A percentile compares a stretch with the other conserved stretches of the same genome.
These are phyloP conservation scores for Sabatieria punctata DNA, from an alignment of 2,888 invertebrate genomes.

Conservation along the genomic window DNA sequence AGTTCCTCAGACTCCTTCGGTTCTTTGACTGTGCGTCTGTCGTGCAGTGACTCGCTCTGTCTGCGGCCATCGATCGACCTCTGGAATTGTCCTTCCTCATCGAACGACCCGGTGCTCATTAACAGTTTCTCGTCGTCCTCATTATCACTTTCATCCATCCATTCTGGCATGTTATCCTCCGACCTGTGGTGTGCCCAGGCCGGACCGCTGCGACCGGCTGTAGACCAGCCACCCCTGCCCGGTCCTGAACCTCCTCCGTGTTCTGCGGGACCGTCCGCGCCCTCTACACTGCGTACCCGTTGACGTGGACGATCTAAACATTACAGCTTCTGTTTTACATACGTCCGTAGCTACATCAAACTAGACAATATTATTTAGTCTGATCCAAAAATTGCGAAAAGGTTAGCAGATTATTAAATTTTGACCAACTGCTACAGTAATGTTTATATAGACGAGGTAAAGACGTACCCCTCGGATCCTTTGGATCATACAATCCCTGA, in stretches of 20 bases:
- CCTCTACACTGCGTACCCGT: constrained; percentile 14
- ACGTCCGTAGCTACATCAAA: too few species aligned
- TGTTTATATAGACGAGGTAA: not conserved
- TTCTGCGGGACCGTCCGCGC: constrained; percentile 6
- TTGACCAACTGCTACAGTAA: not conserved
- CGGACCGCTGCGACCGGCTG: not conserved
- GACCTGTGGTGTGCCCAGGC: not conserved
- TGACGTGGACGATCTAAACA: constrained; percentile 15
- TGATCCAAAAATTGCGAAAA: too few species aligned
- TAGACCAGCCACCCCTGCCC: not conserved
- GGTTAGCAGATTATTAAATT: too few species aligned
- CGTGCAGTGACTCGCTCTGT: too few species aligned
- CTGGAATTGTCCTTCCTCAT: constrained; percentile 3
- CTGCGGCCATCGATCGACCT: too few species aligned
- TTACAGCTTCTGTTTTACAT: not conserved
- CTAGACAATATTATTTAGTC: too few species aligned
- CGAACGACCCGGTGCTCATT: not conserved
- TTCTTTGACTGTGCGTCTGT: too few species aligned
- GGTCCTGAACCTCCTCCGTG: not conserved
- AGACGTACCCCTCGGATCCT: constrained; percentile 11
- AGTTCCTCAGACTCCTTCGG: too few species aligned
- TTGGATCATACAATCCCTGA: constrained; percentile 17
- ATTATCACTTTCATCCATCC: constrained; percentile 11
- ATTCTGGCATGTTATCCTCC: constrained; percentile 10
- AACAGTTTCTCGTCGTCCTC: not conserved